phyloP scores from a whole-genome alignment of 2,797 vertebrate genomes.

The Florisuga fusca region DNA sequence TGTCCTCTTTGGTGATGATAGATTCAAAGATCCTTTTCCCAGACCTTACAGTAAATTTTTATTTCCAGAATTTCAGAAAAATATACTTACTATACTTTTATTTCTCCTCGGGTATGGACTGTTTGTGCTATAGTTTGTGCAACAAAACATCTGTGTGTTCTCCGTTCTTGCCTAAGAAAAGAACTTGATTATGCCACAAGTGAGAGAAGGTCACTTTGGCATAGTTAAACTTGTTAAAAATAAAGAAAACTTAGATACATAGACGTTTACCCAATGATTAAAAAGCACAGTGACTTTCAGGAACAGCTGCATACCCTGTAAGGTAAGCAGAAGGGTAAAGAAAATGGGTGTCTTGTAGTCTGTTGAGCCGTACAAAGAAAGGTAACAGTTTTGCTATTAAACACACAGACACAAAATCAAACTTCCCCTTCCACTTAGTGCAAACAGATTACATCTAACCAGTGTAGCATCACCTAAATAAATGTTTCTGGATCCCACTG shows the following conservation, averaged over 20 bases:
- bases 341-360: neutral
- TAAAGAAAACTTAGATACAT: neutral
- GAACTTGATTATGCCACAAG: neutral
- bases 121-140: neutral
- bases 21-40: neutral
- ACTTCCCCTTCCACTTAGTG: neutral
- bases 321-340: neutral
- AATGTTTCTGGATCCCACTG: neutral
- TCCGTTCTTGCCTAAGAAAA: neutral
- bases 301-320: neutral
- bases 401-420: constrained; percentile 10
- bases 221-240: neutral
- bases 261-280: neutral
- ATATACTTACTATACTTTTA: neutral
- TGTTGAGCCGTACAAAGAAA: neutral
- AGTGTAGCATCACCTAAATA: neutral
- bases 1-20: neutral
- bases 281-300: neutral
- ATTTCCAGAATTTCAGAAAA: neutral
- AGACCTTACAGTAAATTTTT: neutral
- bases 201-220: neutral
- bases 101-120: neutral
- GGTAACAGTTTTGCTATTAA: neutral
- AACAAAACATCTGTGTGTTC: neutral
- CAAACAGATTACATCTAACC: constrained; percentile 4